A percentile compares a stretch with the other conserved stretches of the same genome.
These are phyloP conservation scores for Tetramorium simillimum DNA, from an alignment of 1,140 invertebrate species.

Conservation along the genomic window DNA sequence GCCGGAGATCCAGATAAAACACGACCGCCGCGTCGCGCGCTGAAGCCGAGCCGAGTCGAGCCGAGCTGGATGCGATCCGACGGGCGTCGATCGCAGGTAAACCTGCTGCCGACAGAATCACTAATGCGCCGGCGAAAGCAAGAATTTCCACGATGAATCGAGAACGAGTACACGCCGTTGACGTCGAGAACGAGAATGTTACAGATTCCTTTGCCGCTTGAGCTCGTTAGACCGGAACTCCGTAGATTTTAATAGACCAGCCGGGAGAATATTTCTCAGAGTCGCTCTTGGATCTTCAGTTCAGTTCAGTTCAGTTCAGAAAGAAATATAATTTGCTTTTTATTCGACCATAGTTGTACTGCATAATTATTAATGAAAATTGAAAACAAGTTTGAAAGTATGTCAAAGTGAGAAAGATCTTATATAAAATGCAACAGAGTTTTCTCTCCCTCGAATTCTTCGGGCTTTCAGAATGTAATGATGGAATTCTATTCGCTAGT, in stretches of 20 bases:
- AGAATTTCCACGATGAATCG: constrained; percentile 46
- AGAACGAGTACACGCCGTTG: background rate
- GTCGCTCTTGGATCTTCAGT: background rate
- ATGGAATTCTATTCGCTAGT: constrained; percentile 29
- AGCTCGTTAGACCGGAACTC: constrained; percentile 33
- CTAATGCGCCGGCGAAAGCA: constrained; percentile 3
- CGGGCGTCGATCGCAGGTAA: constrained; percentile 7
- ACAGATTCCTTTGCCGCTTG: constrained; percentile 35
- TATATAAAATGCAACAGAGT: constrained; percentile 8
- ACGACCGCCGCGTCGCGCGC: background rate
- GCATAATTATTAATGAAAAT: constrained; percentile 3
- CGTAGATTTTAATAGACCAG: constrained; percentile 37
- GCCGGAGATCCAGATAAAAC: constrained; percentile 62
- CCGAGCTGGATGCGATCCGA: background rate
- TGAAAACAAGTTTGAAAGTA: background rate
- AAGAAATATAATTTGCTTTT: constrained; percentile 1
- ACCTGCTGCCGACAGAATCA: constrained; percentile 7
- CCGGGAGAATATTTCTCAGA: constrained; percentile 49
- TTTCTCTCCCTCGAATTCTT: background rate
- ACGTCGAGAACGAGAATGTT: constrained; percentile 27
- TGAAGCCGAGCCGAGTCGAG: background rate
- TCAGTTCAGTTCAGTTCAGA: too few relatives aligned
- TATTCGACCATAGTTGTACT: background rate
- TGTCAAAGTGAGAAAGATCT: background rate
- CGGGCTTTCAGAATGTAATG: constrained; percentile 14